A percentile compares a stretch with the other conserved stretches of the same genome.
phyloP scores from a whole-genome alignment of 1,140 invertebrate species.

The Calliphora vicina region DNA sequence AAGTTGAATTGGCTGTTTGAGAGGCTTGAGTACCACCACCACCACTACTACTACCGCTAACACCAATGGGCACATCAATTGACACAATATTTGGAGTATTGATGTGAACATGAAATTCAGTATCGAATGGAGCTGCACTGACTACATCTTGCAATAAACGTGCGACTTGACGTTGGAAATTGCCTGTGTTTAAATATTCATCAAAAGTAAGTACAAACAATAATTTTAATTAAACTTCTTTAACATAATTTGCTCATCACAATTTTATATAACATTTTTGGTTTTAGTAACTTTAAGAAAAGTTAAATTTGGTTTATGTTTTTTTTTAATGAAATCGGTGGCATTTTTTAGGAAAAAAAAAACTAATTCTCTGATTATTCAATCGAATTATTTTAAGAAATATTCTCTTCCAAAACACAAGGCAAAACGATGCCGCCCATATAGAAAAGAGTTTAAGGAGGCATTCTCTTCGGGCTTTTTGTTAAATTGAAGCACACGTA shows the following conservation, averaged over 20 bases:
- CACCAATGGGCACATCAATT: constrained; percentile 60
- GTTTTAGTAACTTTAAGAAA: not conserved
- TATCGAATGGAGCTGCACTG: constrained; percentile 48
- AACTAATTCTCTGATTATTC: too few relatives aligned
- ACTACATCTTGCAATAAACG: constrained; percentile 70
- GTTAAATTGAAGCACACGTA: too few relatives aligned
- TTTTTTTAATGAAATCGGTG: too few relatives aligned
- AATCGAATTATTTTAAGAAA: too few relatives aligned
- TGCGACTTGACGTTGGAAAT: constrained; percentile 57
- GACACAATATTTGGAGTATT: constrained; percentile 55
- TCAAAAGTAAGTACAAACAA: not conserved
- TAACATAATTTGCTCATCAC: too few relatives aligned
- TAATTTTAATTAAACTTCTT: not conserved
- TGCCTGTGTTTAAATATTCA: constrained; percentile 40
- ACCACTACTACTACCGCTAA: constrained; percentile 44
- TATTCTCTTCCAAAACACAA: too few relatives aligned
- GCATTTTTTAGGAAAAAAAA: too few relatives aligned
- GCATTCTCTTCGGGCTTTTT: too few relatives aligned
- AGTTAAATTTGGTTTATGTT: not conserved
- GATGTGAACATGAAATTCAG: constrained; percentile 55
- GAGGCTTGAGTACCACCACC: constrained; percentile 36
- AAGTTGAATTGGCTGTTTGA: constrained; percentile 39
- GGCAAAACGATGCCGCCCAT: too few relatives aligned
- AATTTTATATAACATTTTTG: not conserved
- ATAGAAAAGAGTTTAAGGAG: too few relatives aligned